phyloP scores from a whole-genome alignment of 1,140 invertebrate genomes.

The Lepeophtheirus salmonis region DNA sequence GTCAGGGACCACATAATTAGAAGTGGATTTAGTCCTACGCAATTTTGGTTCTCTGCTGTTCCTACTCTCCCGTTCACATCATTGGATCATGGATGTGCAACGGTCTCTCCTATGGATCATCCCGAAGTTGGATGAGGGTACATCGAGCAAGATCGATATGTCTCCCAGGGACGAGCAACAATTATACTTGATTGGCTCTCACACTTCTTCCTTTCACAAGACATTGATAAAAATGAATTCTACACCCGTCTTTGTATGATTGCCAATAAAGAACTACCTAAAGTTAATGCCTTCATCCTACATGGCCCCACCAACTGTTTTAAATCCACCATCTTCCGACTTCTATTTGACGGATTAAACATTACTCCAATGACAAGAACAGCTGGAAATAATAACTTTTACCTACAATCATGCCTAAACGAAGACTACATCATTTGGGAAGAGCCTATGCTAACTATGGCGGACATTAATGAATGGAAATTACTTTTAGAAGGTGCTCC shows the following conservation, averaged over 20 bases:
- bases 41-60: too few species aligned
- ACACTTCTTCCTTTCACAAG: neutral
- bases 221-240: neutral
- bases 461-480: neutral
- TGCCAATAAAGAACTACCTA: neutral
- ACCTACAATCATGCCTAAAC: constrained; percentile 1
- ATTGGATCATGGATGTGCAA: too few species aligned
- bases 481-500: constrained; percentile 1
- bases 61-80: too few species aligned
- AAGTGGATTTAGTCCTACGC: too few species aligned
- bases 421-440: constrained; percentile 2
- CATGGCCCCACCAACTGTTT: constrained; percentile 2
- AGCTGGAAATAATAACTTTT: neutral
- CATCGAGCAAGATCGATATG: too few species aligned
- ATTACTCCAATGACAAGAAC: neutral
- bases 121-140: too few species aligned
- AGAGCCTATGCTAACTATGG: neutral
- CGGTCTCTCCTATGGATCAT: too few species aligned
- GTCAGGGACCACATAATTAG: too few species aligned
- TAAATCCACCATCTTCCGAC: neutral
- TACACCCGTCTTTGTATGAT: neutral
- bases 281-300: constrained; percentile 5
- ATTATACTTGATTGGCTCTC: neutral
- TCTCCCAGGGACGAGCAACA: neutral
- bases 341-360: neutral